phyloP scores from a whole-genome alignment of 2,888 invertebrate species.

The Ornithoptera priamus region DNA sequence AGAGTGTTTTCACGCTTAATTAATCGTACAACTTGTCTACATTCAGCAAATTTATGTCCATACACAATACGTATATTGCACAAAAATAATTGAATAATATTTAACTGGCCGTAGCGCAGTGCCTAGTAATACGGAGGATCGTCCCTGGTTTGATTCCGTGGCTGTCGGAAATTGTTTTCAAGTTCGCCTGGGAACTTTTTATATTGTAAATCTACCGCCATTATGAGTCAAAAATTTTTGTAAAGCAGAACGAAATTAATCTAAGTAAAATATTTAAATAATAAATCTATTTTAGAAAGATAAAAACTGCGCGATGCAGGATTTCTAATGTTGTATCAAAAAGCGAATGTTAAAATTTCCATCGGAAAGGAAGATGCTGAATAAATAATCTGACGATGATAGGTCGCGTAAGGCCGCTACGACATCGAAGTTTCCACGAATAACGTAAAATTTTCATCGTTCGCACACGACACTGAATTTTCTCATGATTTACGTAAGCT shows the following conservation, averaged over 20 bases:
- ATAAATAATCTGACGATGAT: conserved; percentile 38
- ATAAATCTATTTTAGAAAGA: background rate
- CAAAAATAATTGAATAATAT: conserved; percentile 52
- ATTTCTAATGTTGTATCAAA: conserved; percentile 50
- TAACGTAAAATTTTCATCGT: conserved; percentile 37
- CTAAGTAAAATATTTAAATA: background rate
- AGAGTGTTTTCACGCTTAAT: conserved; percentile 75
- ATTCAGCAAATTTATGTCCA: conserved; percentile 68
- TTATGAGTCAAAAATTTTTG: too few species aligned
- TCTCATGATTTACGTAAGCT: conserved; percentile 53
- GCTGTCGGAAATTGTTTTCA: too few species aligned
- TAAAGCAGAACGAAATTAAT: background rate
- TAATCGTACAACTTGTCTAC: conserved; percentile 73
- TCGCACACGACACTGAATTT: conserved; percentile 40
- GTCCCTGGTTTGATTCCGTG: too few species aligned
- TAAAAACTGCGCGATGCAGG: background rate
- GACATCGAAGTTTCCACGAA: conserved; percentile 40
- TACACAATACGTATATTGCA: conserved; percentile 52
- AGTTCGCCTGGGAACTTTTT: too few species aligned
- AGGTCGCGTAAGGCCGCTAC: conserved; percentile 37
- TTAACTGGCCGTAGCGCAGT: too few species aligned
- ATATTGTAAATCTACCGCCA: too few species aligned
- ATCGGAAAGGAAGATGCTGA: conserved; percentile 46
- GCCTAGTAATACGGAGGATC: too few species aligned
- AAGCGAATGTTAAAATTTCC: conserved; percentile 49